Evolutionary conservation across 2,888 invertebrate species (phyloP), one percentile per base, ranked within the genome.

Genomic region (Asteroscopus sphinx): DNA sequence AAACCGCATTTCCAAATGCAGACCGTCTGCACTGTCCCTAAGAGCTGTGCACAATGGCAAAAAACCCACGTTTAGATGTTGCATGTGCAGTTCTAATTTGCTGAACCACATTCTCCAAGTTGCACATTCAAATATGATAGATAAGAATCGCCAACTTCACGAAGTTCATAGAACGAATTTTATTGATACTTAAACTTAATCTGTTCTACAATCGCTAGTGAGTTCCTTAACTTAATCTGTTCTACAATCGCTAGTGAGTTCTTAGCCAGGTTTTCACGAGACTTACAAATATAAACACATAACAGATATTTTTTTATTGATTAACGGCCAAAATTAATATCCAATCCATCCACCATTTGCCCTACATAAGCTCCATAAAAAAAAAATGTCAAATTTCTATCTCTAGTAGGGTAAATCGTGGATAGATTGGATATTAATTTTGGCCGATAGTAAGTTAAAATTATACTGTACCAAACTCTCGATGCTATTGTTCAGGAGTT

Each of bases 121-220:
- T 54, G 35, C 47, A 49, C 53, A 68, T 53, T 64, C 35, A 53
- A 70, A 70, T 57, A 58, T 56, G n/a, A 42, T 6, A 25, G n/a
- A 39, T 30, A 47, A 32, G 35, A 32, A 48, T 51, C 61, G 13
- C 37, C 55, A 16, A 33, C 48, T 53, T 61, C 32, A 11, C 16
- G 35, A 35, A 32, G 15, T 54, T 45, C 39, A 33, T 37, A 9
- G 21, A 37, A 28, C 9, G 41, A 36, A 40, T 48, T 46, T n/a
- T n/a, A n/a, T n/a, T n/a, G 21, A 48, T 53, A 32, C 33, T 59
- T 39, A 28, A 25, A 25, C 13, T 8, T 36, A 46, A 59, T 46
- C 55, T 36, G 26, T 48, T 52, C 32, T 13, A 12, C 26, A 40
- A 60, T 55, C 33, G n/a, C n/a, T n/a, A n/a, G n/a, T n/a, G n/a